These are phyloP conservation scores for Nomada ruficornis DNA, from an alignment of 2,888 invertebrate genomes.

Conservation along the genomic window DNA sequence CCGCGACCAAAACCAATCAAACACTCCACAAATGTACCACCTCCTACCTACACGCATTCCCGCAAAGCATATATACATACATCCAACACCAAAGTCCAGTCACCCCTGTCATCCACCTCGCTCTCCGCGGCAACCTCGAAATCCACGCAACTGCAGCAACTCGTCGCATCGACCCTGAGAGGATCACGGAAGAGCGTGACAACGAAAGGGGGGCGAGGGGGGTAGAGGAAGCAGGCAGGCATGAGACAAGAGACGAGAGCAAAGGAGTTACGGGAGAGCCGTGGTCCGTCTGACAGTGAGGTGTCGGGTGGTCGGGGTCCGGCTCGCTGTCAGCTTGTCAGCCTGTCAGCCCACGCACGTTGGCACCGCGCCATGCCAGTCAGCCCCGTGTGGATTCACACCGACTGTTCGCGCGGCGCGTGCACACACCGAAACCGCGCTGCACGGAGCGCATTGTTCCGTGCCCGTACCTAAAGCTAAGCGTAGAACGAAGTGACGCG, in stretches of 20 bases:
- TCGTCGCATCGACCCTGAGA: conserved; percentile 15
- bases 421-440: conserved; percentile 29
- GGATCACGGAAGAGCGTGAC: conserved; percentile 54
- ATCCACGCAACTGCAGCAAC: not conserved
- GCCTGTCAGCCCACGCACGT: conserved; percentile 83
- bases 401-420: conserved; percentile 59
- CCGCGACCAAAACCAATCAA: no score
- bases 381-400: conserved; percentile 69
- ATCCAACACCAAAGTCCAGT: no score
- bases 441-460: conserved; percentile 62
- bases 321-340: conserved; percentile 82
- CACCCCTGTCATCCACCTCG: not conserved
- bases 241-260: conserved; percentile 65
- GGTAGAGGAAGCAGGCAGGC: conserved; percentile 28
- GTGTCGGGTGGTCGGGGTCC: conserved; percentile 82
- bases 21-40: no score
- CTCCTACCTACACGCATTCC: no score
- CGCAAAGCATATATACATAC: no score
- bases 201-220: conserved; percentile 37
- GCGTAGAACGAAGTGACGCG: conserved; percentile 40
- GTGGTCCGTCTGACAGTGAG: conserved; percentile 80
- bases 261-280: conserved; percentile 79
- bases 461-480: conserved; percentile 12
- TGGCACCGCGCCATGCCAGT: conserved; percentile 75
- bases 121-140: not conserved